phyloP scores from a whole-genome alignment of 2,888 invertebrate genomes.

The Venustoraphidia nigricollis region DNA sequence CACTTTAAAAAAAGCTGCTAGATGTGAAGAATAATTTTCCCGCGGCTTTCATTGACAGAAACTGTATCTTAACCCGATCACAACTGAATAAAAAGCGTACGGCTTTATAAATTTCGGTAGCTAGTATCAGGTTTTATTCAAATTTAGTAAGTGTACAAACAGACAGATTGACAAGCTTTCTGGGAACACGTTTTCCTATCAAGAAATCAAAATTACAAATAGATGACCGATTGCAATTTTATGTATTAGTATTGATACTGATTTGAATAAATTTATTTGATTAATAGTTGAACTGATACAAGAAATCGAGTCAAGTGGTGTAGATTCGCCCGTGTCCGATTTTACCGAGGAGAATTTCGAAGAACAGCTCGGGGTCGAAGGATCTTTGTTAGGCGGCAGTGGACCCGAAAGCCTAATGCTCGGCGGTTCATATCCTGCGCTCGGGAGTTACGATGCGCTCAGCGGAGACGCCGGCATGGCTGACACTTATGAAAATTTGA shows the following conservation, averaged over 20 bases:
- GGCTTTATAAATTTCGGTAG: no score
- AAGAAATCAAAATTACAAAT: no score
- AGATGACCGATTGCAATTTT: no score
- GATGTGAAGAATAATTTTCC: no score
- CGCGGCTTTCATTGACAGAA: no score
- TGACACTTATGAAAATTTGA: conserved; percentile 19
- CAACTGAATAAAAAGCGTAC: no score
- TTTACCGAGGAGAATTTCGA: conserved; percentile 87
- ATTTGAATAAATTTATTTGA: not conserved
- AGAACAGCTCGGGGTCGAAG: conserved; percentile 61
- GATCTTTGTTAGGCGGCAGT: conserved; percentile 28
- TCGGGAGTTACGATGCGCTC: conserved; percentile 47
- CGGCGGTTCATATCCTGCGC: conserved; percentile 28
- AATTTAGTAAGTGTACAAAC: no score
- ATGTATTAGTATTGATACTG: not conserved
- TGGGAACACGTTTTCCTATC: no score
- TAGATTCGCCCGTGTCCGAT: conserved; percentile 63
- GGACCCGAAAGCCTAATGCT: conserved; percentile 21
- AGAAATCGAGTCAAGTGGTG: conserved; percentile 25
- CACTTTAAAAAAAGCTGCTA: no score
- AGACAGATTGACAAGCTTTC: no score
- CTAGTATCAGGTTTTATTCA: no score
- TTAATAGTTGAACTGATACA: conserved; percentile 23
- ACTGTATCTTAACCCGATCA: no score
- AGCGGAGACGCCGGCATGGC: conserved; percentile 38